Evolutionary conservation across 1,140 invertebrate species (phyloP).

Genomic region (Ceratitis capitata): DNA sequence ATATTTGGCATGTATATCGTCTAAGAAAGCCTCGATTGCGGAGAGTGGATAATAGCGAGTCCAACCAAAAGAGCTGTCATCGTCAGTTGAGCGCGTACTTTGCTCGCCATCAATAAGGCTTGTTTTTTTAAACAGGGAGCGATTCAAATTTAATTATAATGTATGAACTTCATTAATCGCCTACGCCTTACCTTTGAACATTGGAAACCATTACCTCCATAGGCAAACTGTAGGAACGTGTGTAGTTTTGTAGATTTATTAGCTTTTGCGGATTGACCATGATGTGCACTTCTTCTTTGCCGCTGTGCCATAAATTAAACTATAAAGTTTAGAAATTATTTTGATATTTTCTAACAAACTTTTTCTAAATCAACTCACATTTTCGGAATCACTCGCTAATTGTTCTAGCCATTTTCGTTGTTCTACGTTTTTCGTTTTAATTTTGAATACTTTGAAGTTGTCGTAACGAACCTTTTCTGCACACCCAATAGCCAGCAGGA

Average conservation of each 20-base stretch:
- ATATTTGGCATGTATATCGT: constrained; percentile 59
- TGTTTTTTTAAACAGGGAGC: neutral
- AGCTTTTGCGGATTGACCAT: constrained; percentile 50
- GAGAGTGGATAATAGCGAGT: constrained; percentile 62
- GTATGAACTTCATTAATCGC: neutral
- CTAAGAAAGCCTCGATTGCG: constrained; percentile 61
- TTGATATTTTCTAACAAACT: neutral
- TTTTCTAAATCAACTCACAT: neutral
- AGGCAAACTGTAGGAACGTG: constrained; percentile 35
- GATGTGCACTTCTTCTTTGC: constrained; percentile 47
- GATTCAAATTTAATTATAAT: neutral
- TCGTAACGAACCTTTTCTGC: constrained; percentile 52
- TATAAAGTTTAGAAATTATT: neutral
- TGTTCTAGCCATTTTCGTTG: constrained; percentile 46
- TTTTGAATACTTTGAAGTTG: constrained; percentile 50
- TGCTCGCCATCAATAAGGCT: constrained; percentile 47
- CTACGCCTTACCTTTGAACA: constrained; percentile 55
- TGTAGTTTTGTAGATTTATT: constrained; percentile 31
- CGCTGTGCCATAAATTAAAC: constrained; percentile 52
- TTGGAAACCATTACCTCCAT: constrained; percentile 50
- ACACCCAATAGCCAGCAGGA: neutral
- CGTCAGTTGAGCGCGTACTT: neutral
- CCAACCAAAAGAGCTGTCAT: constrained; percentile 58
- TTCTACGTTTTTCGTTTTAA: constrained; percentile 44
- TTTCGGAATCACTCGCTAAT: neutral